A percentile compares a stretch with the other conserved stretches of the same genome.
Conservation (phyloP, 2,888 invertebrate species). For the Lutraria lutraria region DNA sequence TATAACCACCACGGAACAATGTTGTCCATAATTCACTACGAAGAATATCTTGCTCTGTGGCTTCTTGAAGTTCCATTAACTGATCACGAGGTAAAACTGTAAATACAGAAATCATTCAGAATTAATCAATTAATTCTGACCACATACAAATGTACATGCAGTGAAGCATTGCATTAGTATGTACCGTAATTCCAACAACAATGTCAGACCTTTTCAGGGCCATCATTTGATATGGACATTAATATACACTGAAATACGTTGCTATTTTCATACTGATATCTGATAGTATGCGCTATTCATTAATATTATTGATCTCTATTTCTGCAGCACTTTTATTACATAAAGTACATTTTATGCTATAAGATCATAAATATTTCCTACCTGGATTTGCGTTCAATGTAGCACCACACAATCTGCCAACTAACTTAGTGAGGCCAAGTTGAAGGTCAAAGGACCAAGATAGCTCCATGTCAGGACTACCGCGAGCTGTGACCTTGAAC, state of each 20-base stretch:
- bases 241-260: too few species aligned
- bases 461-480: slow-evolving; percentile 83
- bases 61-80: slow-evolving; percentile 73
- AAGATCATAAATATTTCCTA: slow-evolving; percentile 46
- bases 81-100: slow-evolving; percentile 67
- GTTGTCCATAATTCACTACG: slow-evolving; percentile 86
- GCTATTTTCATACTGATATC: too few species aligned
- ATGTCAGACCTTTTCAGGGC: too few species aligned
- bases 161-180: too few species aligned
- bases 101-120: not conserved
- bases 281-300: too few species aligned
- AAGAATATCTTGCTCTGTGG: slow-evolving; percentile 82
- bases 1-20: slow-evolving; percentile 85
- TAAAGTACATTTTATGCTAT: too few species aligned
- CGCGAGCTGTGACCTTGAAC: slow-evolving; percentile 85
- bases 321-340: too few species aligned
- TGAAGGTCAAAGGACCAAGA: slow-evolving; percentile 86
- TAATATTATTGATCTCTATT: too few species aligned
- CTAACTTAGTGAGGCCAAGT: slow-evolving; percentile 82
- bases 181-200: too few species aligned
- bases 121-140: too few species aligned
- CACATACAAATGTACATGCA: too few species aligned
- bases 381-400: slow-evolving; percentile 82
- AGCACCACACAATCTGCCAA: slow-evolving; percentile 84
- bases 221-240: too few species aligned